Evolutionary conservation across 2,113 vertebrate genomes (phyloP), one percentile per base, ranked within the genome.

Genomic region (Cervus canadensis): DNA sequence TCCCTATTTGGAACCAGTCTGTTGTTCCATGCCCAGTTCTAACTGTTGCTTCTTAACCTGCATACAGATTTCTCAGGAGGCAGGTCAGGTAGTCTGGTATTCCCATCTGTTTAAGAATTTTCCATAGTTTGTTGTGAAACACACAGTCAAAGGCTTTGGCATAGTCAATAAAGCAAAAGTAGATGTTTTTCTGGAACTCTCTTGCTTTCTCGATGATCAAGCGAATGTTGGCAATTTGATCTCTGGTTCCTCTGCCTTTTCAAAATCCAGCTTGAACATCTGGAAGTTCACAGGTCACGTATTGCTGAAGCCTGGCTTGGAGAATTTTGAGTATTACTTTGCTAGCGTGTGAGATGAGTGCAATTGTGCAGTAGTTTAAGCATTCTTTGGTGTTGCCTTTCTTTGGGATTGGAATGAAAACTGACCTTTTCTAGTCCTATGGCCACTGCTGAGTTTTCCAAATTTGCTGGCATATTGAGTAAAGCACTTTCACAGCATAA

Each of bases 291-390:
- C 15, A 4, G 62, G n/a, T 64, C 30, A 64, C 3, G 16, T 64
- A 64, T 5, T 64, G 59, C n/a, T 64, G 30, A 64, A n/a, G 16
- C 30, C 15, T 64, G 13, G 28, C 30, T 64, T 64, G 30, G 15
- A 64, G 7, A 64, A 17, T n/a, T 64, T 64, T n/a, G 62, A 64
- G 30, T 33, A 64, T 64, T 64, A 9, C 15, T 64, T n/a, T 64
- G 15, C 15, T n/a, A n/a, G 7, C 1, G 0, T 64, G 62, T 0
- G 1, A 64, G n/a, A n/a, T n/a, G 62, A 17, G 3, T n/a, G 62
- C 62, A 64, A 64, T 17, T 17, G 33, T n/a, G 30, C 30, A n/a
- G 30, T 17, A n/a, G 15, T 64, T 64, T 64, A 33, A 64, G 7
- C 3, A 64, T 9, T n/a, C 16, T 60, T 64, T n/a, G 62, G 7